A percentile compares a stretch with the other conserved stretches of the same genome.
Conservation (phyloP, 2,888 invertebrate genomes). For the Caradrina kadenii region DNA sequence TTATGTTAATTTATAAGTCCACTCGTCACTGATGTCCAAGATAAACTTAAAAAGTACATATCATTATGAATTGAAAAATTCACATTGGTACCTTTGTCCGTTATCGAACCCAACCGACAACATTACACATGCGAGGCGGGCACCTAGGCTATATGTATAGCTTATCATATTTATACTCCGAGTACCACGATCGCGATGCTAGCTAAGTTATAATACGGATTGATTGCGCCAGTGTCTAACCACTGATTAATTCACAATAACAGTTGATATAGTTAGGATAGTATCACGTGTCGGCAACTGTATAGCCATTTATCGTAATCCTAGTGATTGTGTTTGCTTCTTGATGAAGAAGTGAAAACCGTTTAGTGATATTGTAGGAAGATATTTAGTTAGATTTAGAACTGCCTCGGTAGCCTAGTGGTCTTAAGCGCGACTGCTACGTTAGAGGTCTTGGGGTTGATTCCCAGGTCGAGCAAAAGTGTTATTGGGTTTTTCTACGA, state of each 20-base stretch:
- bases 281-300: slow-evolving; percentile 28
- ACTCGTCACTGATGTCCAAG: too few relatives aligned
- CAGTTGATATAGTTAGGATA: slow-evolving; percentile 35
- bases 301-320: slow-evolving; percentile 39
- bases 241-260: slow-evolving; percentile 50
- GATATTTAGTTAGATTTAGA: slow-evolving; percentile 1
- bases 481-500: too few relatives aligned
- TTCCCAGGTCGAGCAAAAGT: too few relatives aligned
- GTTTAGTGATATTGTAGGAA: background rate
- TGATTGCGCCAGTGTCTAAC: slow-evolving; percentile 44
- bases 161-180: slow-evolving; percentile 27
- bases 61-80: too few relatives aligned
- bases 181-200: slow-evolving; percentile 7
- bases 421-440: too few relatives aligned
- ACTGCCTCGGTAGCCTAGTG: too few relatives aligned
- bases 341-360: slow-evolving; percentile 31
- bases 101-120: too few relatives aligned
- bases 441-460: too few relatives aligned
- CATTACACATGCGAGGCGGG: too few relatives aligned
- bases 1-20: too few relatives aligned
- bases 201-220: slow-evolving; percentile 42
- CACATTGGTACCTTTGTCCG: too few relatives aligned
- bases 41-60: too few relatives aligned
- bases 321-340: slow-evolving; percentile 35
- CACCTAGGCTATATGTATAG: background rate